Percentiles rank a stretch among this genome's conserved stretches.
Evolutionary conservation across 2,113 vertebrate species (phyloP).

Genomic region (Pan troglodytes): DNA sequence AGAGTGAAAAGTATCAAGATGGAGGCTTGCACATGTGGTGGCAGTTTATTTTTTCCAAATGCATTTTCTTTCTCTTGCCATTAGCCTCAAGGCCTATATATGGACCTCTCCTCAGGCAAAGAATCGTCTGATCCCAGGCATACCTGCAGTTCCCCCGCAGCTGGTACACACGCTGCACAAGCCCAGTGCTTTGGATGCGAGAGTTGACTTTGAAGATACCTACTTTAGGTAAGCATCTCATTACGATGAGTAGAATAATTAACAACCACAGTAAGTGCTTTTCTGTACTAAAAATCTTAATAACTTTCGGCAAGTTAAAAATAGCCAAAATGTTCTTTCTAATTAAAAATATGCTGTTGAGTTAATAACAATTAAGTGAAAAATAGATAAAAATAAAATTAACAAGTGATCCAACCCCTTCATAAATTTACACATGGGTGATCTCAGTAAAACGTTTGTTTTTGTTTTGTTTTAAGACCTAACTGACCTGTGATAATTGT

Average conservation of each 20-base stretch:
- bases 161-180: not conserved
- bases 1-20: not conserved
- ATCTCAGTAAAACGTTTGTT: not conserved
- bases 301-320: slow-evolving; percentile 32
- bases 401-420: not conserved
- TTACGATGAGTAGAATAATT: slow-evolving; percentile 27
- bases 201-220: not conserved
- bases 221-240: not conserved
- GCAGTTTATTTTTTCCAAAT: not conserved
- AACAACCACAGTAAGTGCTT: not conserved
- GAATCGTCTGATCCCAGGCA: not conserved
- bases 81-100: not conserved
- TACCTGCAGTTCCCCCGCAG: not conserved
- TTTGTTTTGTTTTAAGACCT: not conserved
- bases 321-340: not conserved
- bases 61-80: not conserved
- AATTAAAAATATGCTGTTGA: not conserved
- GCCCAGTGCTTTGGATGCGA: not conserved
- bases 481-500: not conserved
- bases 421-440: not conserved
- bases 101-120: not conserved
- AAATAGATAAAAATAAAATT: slow-evolving; percentile 43
- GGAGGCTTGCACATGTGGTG: not conserved
- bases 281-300: not conserved
- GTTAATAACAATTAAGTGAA: slow-evolving; percentile 18